Evolutionary conservation across 2,797 vertebrate species (phyloP).

Genomic region (Telmatherina bonti): DNA sequence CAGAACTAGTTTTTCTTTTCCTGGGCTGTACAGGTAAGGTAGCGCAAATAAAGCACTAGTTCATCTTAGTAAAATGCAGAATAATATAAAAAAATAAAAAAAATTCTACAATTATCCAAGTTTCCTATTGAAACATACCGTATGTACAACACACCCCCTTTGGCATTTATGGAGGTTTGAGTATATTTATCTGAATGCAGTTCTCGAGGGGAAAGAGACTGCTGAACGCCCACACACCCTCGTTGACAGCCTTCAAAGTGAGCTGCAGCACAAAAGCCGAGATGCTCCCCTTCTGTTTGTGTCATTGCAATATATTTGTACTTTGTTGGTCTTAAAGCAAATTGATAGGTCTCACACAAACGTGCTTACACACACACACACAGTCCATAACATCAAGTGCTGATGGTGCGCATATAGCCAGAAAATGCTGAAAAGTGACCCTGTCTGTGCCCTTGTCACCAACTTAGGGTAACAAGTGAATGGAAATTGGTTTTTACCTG

Average conservation of each 20-base stretch:
- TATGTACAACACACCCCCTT: slow-evolving; percentile 31
- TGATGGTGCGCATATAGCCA: slow-evolving; percentile 79
- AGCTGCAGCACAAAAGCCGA: slow-evolving; percentile 53
- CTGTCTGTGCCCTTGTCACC: slow-evolving; percentile 88
- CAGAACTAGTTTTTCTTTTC: slow-evolving; percentile 36
- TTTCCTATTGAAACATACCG: slow-evolving; percentile 40
- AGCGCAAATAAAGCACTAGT: slow-evolving; percentile 46
- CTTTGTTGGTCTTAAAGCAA: slow-evolving; percentile 47
- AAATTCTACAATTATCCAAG: slow-evolving; percentile 32
- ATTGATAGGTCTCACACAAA: slow-evolving; percentile 20
- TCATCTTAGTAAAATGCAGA: slow-evolving; percentile 27
- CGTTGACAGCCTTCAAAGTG: slow-evolving; percentile 70
- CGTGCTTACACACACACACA: slow-evolving; percentile 9
- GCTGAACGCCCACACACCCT: slow-evolving; percentile 62
- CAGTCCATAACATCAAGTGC: slow-evolving; percentile 84
- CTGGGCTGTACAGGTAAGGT: slow-evolving; percentile 19
- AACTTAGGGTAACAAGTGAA: slow-evolving; percentile 85
- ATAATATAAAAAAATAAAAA: slow-evolving; percentile 19
- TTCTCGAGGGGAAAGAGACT: slow-evolving; percentile 57
- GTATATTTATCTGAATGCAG: slow-evolving; percentile 72
- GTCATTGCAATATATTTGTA: slow-evolving; percentile 42
- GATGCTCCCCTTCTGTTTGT: slow-evolving; percentile 50
- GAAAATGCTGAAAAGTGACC: slow-evolving; percentile 90
- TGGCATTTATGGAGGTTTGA: slow-evolving; percentile 42
- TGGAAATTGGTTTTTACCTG: slow-evolving; percentile 90